Conservation (phyloP, 2,888 invertebrate species). For the Malachius bipustulatus region DNA sequence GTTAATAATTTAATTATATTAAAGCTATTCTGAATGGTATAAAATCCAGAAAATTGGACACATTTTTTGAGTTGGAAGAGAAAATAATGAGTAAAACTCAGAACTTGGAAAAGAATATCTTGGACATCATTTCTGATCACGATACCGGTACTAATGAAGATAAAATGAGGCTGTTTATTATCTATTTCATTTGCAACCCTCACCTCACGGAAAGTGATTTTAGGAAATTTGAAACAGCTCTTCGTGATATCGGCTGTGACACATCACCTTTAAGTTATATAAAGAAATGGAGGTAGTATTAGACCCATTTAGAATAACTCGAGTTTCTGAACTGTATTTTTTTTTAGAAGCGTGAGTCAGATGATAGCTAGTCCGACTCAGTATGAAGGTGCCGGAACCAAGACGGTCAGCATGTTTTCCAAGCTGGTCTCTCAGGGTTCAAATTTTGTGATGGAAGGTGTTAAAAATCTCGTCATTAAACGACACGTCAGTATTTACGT, state of each 20-base stretch:
- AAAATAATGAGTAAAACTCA: slow-evolving; percentile 83
- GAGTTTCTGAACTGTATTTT: slow-evolving; percentile 5
- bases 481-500: slow-evolving; percentile 68
- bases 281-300: slow-evolving; percentile 78
- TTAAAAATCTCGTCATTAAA: slow-evolving; percentile 96
- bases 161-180: slow-evolving; percentile 85
- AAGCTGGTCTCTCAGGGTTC: slow-evolving; percentile 95
- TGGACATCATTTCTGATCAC: slow-evolving; percentile 77
- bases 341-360: slow-evolving; percentile 61
- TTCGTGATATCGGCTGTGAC: slow-evolving; percentile 75
- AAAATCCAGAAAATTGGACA: slow-evolving; percentile 83
- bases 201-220: slow-evolving; percentile 72
- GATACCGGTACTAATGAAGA: slow-evolving; percentile 83
- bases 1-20: slow-evolving; percentile 12
- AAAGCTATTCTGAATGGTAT: slow-evolving; percentile 67
- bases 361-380: slow-evolving; percentile 63
- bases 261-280: slow-evolving; percentile 77
- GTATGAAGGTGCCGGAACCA: slow-evolving; percentile 86
- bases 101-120: slow-evolving; percentile 67
- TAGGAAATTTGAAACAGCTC: slow-evolving; percentile 68
- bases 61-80: slow-evolving; percentile 95
- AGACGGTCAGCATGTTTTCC: slow-evolving; percentile 96
- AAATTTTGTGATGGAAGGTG: slow-evolving; percentile 98
- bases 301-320: background rate
- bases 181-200: slow-evolving; percentile 78